These are phyloP conservation scores for Indicator indicator DNA, from an alignment of 2,113 vertebrate genomes.

Conservation along the genomic window DNA sequence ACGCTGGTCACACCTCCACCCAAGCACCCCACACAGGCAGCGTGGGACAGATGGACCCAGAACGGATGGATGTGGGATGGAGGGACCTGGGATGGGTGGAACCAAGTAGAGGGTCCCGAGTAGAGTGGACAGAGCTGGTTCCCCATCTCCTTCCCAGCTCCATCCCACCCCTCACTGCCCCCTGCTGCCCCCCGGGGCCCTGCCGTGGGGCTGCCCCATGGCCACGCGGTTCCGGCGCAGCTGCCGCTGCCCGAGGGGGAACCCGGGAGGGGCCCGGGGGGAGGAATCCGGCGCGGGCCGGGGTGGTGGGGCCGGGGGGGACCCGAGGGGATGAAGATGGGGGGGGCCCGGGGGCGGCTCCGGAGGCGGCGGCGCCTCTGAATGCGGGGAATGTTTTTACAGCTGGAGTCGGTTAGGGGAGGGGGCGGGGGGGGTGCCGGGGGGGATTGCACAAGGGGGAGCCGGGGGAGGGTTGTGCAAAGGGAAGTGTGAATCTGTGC, in stretches of 20 bases:
- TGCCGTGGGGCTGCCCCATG: neutral
- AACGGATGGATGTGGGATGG: no score
- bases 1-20: no score
- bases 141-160: no score
- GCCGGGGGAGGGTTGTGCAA: neutral
- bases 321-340: neutral
- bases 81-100: no score
- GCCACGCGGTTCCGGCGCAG: neutral
- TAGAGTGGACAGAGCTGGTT: neutral
- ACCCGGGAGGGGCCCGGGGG: neutral
- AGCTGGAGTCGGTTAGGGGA: conserved; percentile 77
- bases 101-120: no score
- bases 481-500: no score
- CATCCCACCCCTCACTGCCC: no score
- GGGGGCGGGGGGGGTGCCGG: neutral
- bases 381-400: conserved; percentile 78
- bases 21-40: neutral
- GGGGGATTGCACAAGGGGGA: neutral
- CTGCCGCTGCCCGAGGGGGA: neutral
- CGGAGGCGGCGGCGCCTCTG: conserved; percentile 37
- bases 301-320: neutral
- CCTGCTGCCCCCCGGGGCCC: neutral
- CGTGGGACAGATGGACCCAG: neutral
- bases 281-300: neutral
- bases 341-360: conserved; percentile 15